Evolutionary conservation across 2,888 invertebrate genomes (phyloP).

Genomic region (Synergus umbraculus): DNA sequence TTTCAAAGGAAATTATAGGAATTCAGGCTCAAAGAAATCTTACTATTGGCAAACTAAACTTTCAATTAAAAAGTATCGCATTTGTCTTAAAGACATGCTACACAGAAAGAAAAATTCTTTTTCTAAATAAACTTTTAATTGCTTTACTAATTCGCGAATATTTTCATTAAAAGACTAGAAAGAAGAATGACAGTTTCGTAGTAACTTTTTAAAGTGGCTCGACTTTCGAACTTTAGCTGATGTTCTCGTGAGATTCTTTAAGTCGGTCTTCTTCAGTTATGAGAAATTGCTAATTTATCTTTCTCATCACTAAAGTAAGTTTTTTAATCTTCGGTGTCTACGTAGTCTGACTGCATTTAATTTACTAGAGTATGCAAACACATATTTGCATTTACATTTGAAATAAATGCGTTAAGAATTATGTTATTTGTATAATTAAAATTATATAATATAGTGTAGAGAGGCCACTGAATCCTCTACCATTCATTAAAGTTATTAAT

Average conservation of each 20-base stretch:
- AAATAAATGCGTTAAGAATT: background rate
- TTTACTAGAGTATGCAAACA: background rate
- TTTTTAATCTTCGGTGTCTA: background rate
- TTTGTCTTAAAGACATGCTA: background rate
- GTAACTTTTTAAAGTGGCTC: background rate
- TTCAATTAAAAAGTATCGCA: background rate
- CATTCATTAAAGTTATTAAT: constrained; percentile 26
- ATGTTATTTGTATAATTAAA: background rate
- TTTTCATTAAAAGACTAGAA: constrained; percentile 23
- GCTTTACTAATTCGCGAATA: background rate
- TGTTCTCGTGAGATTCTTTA: background rate
- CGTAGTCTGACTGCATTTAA: background rate
- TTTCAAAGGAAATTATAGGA: too few relatives aligned
- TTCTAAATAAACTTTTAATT: background rate
- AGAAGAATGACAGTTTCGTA: constrained; percentile 22
- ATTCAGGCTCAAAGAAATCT: too few relatives aligned
- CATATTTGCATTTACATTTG: background rate
- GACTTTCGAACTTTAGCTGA: constrained; percentile 4
- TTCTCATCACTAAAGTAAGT: background rate
- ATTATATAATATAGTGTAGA: background rate
- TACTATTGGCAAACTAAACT: too few relatives aligned
- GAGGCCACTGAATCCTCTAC: background rate
- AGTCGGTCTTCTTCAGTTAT: background rate
- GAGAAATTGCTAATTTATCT: background rate
- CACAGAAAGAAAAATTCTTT: background rate